Percentiles rank a stretch among this genome's conserved stretches.
Evolutionary conservation across 1,140 invertebrate genomes (phyloP).

Genomic region (Drosophila seguyi): DNA sequence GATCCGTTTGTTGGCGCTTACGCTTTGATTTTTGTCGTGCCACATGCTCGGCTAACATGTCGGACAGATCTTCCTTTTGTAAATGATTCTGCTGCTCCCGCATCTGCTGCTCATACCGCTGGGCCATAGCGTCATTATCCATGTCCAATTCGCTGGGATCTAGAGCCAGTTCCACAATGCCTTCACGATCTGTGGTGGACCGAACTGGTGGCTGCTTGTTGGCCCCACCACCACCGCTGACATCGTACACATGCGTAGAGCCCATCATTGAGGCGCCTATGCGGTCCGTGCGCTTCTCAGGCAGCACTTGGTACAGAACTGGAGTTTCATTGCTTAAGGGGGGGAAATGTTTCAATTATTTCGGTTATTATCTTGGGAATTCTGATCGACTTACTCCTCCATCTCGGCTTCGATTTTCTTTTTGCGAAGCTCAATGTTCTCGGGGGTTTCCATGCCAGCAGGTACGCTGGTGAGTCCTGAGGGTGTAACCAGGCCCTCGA

Average conservation of each 20-base stretch:
- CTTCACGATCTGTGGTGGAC: conserved; percentile 86
- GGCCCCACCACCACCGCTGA: conserved; percentile 84
- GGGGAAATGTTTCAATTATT: conserved; percentile 27
- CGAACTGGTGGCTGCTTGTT: conserved; percentile 85
- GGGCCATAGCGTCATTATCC: conserved; percentile 98
- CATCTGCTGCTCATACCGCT: conserved; percentile 98
- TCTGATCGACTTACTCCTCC: conserved; percentile 90
- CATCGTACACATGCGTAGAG: conserved; percentile 98
- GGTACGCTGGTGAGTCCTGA: conserved; percentile 98
- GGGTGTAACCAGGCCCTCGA: conserved; percentile 96
- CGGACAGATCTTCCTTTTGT: conserved; percentile 97
- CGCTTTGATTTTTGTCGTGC: conserved; percentile 97
- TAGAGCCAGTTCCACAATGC: conserved; percentile 95
- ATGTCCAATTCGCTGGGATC: conserved; percentile 99
- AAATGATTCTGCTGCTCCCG: conserved; percentile 95
- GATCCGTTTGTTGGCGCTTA: conserved; percentile 95
- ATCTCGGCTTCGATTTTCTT: conserved; percentile 98
- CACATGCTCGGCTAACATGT: conserved; percentile 99
- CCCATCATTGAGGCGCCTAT: conserved; percentile 99
- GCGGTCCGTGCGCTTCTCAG: conserved; percentile 96
- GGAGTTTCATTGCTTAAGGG: conserved; percentile 92
- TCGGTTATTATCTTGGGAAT: not conserved
- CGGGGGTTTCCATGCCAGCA: conserved; percentile 98
- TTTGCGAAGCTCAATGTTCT: conserved; percentile 98
- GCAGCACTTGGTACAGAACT: conserved; percentile 96